A percentile compares a stretch with the other conserved stretches of the same genome.
phyloP scores from a whole-genome alignment of 2,797 vertebrate genomes.

The Helicolenus hilgendorfi region DNA sequence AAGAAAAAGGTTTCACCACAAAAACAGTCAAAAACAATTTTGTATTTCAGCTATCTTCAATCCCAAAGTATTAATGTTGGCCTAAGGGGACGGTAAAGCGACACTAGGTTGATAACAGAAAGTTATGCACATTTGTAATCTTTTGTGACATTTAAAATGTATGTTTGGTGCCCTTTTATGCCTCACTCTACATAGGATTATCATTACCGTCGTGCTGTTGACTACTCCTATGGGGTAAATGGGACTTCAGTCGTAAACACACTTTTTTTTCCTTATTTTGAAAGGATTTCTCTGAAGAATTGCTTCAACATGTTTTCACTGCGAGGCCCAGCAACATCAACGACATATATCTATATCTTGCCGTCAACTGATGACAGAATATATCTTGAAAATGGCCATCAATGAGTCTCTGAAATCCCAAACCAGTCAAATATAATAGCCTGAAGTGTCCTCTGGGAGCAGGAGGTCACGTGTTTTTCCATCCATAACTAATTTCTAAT shows the following conservation, averaged over 20 bases:
- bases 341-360: conserved; percentile 62
- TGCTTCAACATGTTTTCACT: conserved; percentile 68
- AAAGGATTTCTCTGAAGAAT: conserved; percentile 45
- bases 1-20: background rate
- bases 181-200: background rate
- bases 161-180: background rate
- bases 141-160: background rate
- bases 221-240: background rate
- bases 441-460: conserved; percentile 77
- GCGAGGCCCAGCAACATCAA: conserved; percentile 61
- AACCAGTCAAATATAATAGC: conserved; percentile 79
- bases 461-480: conserved; percentile 76
- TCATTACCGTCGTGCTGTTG: background rate
- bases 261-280: conserved; percentile 5
- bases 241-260: background rate
- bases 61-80: background rate
- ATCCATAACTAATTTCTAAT: conserved; percentile 87
- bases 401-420: conserved; percentile 81
- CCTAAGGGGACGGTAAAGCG: background rate
- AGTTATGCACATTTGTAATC: background rate
- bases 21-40: background rate
- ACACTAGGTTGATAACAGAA: background rate
- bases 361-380: conserved; percentile 83
- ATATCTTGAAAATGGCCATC: conserved; percentile 79
- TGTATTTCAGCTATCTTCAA: background rate